Evolutionary conservation across 2,113 vertebrate species (phyloP).

Genomic region (Nothobranchius kuhntae): DNA sequence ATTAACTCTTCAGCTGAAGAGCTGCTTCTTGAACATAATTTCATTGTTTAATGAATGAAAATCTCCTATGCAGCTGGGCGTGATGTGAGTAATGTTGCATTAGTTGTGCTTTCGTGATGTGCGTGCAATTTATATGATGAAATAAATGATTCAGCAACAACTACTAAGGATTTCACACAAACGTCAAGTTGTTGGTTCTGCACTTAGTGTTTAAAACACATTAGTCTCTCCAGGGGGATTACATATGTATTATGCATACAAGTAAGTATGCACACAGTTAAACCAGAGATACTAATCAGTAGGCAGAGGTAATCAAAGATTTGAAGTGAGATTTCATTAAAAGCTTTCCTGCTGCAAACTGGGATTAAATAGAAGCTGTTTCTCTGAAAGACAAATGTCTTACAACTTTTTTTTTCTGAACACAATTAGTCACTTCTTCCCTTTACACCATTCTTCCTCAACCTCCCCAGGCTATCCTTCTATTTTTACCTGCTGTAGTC

Average conservation of each 20-base stretch:
- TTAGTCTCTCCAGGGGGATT: conserved; percentile 12
- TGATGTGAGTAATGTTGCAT: background rate
- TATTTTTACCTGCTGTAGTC: conserved; percentile 23
- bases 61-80: background rate
- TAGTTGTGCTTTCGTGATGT: background rate
- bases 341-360: too few relatives aligned
- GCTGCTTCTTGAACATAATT: background rate
- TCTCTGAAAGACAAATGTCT: background rate
- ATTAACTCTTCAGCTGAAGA: background rate
- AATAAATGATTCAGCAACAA: conserved; percentile 22
- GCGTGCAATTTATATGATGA: conserved; percentile 7
- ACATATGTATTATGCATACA: conserved; percentile 34
- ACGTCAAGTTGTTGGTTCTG: background rate
- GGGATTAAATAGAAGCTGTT: too few relatives aligned
- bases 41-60: conserved; percentile 4
- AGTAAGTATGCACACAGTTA: background rate
- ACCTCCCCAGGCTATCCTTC: conserved; percentile 16
- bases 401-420: conserved; percentile 3
- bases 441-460: conserved; percentile 21
- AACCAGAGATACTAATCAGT: conserved; percentile 5
- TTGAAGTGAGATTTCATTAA: too few relatives aligned
- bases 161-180: background rate
- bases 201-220: conserved; percentile 23
- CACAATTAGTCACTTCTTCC: conserved; percentile 15
- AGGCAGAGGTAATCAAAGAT: too few relatives aligned